A percentile compares a stretch with the other conserved stretches of the same genome.
Evolutionary conservation across 1,140 invertebrate species (phyloP).

Genomic region (Drosophila sp.): DNA sequence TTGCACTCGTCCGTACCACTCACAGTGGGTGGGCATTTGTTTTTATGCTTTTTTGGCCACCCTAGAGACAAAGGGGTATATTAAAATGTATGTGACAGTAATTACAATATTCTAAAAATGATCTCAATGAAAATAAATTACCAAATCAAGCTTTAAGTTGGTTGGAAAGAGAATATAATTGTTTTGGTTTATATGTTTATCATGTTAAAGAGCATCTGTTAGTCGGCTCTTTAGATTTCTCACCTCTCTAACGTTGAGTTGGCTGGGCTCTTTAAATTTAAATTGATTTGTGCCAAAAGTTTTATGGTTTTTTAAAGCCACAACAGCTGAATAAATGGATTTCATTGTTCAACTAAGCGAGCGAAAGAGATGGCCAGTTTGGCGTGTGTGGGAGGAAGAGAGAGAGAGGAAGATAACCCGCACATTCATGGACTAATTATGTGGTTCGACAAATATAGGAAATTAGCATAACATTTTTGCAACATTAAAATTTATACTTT

Average conservation of each 20-base stretch:
- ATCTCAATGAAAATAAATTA: no score
- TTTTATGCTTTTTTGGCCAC: neutral
- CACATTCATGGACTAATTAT: conserved; percentile 61
- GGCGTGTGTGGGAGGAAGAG: no score
- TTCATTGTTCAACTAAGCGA: conserved; percentile 20
- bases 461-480: conserved; percentile 77
- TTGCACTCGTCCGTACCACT: conserved; percentile 48
- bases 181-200: no score
- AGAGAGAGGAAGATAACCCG: conserved; percentile 1
- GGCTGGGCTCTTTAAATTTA: conserved; percentile 40
- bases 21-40: conserved; percentile 70
- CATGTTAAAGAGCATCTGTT: neutral
- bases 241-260: conserved; percentile 39
- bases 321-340: conserved; percentile 33
- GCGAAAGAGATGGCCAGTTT: neutral
- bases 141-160: no score
- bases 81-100: neutral
- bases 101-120: no score
- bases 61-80: neutral
- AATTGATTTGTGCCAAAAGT: conserved; percentile 76
- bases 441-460: conserved; percentile 64
- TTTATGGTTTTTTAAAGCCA: conserved; percentile 60
- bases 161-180: no score
- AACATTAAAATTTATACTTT: conserved; percentile 72
- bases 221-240: neutral